phyloP scores from a whole-genome alignment of 2,113 vertebrate species.

The Scytalopus superciliaris region DNA sequence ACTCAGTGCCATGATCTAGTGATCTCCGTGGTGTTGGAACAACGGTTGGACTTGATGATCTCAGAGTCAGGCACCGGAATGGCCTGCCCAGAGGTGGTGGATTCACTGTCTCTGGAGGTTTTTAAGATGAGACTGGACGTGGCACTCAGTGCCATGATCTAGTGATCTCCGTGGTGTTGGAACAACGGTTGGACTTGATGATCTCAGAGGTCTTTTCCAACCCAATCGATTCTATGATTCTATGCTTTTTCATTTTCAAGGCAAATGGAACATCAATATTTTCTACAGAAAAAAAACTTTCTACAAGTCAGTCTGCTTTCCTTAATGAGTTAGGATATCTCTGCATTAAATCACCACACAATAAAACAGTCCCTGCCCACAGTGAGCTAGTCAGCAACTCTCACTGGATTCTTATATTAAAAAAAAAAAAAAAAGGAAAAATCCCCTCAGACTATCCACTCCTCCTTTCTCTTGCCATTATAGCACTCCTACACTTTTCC shows the following conservation, averaged over 20 bases:
- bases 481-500: background rate
- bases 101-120: no score
- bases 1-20: no score
- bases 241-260: background rate
- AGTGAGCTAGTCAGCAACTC: background rate
- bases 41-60: no score
- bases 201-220: no score
- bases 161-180: no score
- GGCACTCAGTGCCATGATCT: no score
- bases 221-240: no score
- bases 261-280: background rate
- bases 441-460: background rate
- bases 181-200: no score
- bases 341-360: background rate
- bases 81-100: no score
- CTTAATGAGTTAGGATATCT: background rate
- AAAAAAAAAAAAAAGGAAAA: background rate
- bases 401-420: background rate
- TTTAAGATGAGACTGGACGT: no score
- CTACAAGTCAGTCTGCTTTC: background rate
- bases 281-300: background rate
- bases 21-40: no score
- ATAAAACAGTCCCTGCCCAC: background rate
- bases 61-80: no score
- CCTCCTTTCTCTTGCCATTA: background rate